Percentiles rank a stretch among this genome's conserved stretches.
Evolutionary conservation across 2,797 vertebrate genomes (phyloP).

Genomic region (Lacerta agilis): DNA sequence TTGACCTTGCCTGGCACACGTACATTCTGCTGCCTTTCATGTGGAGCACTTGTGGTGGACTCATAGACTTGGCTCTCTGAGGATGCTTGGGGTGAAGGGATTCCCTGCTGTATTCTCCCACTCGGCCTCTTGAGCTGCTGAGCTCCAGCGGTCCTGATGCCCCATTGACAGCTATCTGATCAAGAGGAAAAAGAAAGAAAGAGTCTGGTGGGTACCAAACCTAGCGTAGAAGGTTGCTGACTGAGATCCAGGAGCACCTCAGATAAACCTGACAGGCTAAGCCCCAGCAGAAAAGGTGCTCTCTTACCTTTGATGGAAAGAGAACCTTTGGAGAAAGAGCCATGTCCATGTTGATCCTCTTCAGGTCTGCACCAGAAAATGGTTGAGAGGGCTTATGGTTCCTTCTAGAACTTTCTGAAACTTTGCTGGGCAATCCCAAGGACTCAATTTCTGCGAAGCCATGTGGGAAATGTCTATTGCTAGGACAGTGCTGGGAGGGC

Average conservation of each 20-base stretch:
- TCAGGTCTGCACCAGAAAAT: constrained; percentile 6
- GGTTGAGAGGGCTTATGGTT: not conserved
- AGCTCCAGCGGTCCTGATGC: not conserved
- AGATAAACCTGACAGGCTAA: not conserved
- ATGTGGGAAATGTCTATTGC: not conserved
- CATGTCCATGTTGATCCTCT: not conserved
- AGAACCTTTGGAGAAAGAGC: not conserved
- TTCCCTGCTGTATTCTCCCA: not conserved
- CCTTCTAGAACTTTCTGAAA: not conserved
- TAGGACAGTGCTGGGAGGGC: constrained; percentile 19
- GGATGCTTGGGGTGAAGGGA: not conserved
- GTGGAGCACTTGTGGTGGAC: constrained; percentile 1
- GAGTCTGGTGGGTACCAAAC: not conserved
- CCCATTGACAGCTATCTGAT: not conserved
- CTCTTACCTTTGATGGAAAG: not conserved
- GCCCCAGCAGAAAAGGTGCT: not conserved
- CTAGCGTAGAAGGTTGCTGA: not conserved
- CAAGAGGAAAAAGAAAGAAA: not conserved
- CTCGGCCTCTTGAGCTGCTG: not conserved
- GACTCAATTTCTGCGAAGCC: not conserved
- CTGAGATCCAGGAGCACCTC: not conserved
- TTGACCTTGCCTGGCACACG: not conserved
- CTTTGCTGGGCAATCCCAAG: constrained; percentile 5
- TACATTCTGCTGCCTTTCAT: constrained; percentile 34
- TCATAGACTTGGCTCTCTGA: constrained; percentile 25